phyloP scores from a whole-genome alignment of 2,888 invertebrate species.

The Incurvaria masculella region DNA sequence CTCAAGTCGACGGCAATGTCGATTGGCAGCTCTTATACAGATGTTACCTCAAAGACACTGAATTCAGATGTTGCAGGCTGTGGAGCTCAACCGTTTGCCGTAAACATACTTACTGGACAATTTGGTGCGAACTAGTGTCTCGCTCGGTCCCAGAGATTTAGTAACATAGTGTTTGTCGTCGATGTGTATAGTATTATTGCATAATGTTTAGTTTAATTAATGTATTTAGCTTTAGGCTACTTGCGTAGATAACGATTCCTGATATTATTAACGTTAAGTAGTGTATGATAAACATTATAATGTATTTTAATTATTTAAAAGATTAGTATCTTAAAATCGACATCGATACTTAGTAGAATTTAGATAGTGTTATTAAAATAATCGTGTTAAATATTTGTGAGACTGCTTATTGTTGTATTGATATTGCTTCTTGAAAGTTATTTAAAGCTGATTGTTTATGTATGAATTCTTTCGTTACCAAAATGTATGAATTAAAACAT shows the following conservation, averaged over 20 bases:
- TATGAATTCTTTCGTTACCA: constrained; percentile 54
- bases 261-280: constrained; percentile 50
- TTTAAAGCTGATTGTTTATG: constrained; percentile 46
- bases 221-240: constrained; percentile 43
- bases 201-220: constrained; percentile 31
- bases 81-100: neutral
- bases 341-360: constrained; percentile 49
- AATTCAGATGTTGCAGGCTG: neutral
- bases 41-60: neutral
- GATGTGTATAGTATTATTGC: constrained; percentile 53
- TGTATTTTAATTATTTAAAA: constrained; percentile 50
- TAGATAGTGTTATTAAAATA: constrained; percentile 49
- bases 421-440: constrained; percentile 43
- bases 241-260: constrained; percentile 54
- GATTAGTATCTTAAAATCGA: constrained; percentile 44
- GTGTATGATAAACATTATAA: constrained; percentile 40
- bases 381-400: constrained; percentile 55
- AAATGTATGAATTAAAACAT: too few relatives aligned
- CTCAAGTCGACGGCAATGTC: neutral
- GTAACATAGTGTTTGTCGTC: constrained; percentile 50
- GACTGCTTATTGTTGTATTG: constrained; percentile 58
- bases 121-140: constrained; percentile 14
- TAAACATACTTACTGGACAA: neutral
- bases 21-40: neutral
- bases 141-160: constrained; percentile 50